Conservation (phyloP, 2,888 invertebrate species). For the Ommatoiulus sabulosus region DNA sequence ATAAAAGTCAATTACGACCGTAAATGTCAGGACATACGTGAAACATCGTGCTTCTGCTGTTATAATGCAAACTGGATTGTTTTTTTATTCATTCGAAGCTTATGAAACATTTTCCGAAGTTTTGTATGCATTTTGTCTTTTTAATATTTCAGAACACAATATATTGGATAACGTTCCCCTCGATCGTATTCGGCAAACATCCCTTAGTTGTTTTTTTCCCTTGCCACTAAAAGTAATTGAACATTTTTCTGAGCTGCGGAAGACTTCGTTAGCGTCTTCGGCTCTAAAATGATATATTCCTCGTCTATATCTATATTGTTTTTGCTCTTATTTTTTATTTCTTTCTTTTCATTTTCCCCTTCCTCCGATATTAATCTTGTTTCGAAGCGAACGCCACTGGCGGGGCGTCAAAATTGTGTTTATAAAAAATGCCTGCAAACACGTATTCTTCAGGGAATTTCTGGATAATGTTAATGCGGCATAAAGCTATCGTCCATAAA, state of each 20-base stretch:
- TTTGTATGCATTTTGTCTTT: conserved; percentile 2
- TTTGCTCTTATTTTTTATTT: conserved; percentile 24
- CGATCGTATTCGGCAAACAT: neutral
- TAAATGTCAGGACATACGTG: too few species aligned
- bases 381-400: conserved; percentile 35
- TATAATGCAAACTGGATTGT: neutral
- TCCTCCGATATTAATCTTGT: conserved; percentile 40
- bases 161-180: neutral
- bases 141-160: neutral
- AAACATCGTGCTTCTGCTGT: too few species aligned
- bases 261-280: conserved; percentile 6
- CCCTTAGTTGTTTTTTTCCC: conserved; percentile 25
- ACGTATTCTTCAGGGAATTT: neutral
- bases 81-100: neutral
- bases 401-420: conserved; percentile 42
- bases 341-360: conserved; percentile 31
- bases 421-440: conserved; percentile 45
- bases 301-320: conserved; percentile 38
- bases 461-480: neutral
- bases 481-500: conserved; percentile 38
- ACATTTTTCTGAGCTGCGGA: conserved; percentile 43
- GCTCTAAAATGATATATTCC: neutral
- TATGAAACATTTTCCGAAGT: neutral
- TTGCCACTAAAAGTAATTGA: conserved; percentile 31
- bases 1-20: too few species aligned